These are phyloP conservation scores for Hirundo rustica DNA, from an alignment of 2,797 vertebrate species.

Conservation along the genomic window DNA sequence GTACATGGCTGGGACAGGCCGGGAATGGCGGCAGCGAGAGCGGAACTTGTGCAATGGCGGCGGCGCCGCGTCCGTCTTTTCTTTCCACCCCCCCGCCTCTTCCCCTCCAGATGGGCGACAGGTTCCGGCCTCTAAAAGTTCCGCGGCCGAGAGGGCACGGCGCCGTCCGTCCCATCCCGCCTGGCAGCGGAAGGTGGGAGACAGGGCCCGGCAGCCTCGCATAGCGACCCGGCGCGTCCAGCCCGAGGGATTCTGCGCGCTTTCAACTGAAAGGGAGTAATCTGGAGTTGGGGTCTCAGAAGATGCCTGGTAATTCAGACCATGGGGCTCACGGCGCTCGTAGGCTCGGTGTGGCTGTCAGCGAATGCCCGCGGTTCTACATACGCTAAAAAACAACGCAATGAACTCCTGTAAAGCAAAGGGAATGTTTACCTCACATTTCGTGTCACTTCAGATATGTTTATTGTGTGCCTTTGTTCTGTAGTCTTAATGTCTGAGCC, in stretches of 20 bases:
- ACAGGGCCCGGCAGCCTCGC: accelerated
- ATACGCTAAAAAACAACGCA: background rate
- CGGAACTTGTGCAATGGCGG: background rate
- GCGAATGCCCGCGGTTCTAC: background rate
- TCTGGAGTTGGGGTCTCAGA: too few species aligned
- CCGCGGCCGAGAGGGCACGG: background rate
- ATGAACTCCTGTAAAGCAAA: background rate
- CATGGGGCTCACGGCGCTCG: background rate
- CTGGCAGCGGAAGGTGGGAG: background rate
- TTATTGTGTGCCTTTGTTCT: background rate
- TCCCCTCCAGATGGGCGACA: background rate
- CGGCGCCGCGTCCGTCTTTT: background rate
- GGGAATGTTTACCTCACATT: accelerated
- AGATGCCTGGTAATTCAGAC: too few species aligned
- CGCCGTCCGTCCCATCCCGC: accelerated
- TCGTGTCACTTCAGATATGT: accelerated
- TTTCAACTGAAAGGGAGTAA: too few species aligned
- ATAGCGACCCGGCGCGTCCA: accelerated
- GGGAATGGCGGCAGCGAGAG: background rate
- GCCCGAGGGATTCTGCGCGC: accelerated
- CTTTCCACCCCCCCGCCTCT: background rate
- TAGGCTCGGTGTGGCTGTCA: background rate
- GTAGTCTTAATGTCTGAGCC: background rate
- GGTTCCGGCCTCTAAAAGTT: constrained; percentile 30
- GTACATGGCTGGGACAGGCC: constrained; percentile 63